Evolutionary conservation across 2,113 vertebrate genomes (phyloP).

Genomic region (Microtus oregoni): DNA sequence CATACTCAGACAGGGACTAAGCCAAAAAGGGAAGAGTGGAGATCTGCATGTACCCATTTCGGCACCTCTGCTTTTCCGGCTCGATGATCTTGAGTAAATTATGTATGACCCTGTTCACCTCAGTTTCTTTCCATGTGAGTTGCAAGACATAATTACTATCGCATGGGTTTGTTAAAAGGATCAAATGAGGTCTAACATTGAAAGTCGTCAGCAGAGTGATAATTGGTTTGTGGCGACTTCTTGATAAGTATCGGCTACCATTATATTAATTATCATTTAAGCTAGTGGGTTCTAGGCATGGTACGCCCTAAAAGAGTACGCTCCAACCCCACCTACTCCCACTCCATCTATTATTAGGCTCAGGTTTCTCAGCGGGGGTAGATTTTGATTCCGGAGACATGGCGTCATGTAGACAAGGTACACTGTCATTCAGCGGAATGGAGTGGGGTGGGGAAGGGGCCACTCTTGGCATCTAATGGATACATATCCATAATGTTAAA

Average conservation of each 20-base stretch:
- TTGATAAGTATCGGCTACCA: constrained; percentile 21
- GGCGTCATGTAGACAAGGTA: background rate
- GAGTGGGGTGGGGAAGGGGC: background rate
- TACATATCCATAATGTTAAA: background rate
- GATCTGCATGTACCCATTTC: background rate
- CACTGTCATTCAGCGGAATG: background rate
- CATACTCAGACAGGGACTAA: background rate
- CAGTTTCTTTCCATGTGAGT: constrained; percentile 43
- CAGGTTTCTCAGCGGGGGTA: background rate
- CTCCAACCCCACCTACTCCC: too few relatives aligned
- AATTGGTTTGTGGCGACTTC: constrained; percentile 28
- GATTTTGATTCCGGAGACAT: background rate
- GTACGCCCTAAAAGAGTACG: background rate
- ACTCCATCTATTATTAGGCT: background rate
- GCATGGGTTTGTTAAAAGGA: constrained; percentile 12
- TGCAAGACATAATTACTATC: background rate
- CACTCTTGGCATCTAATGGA: background rate
- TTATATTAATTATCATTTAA: constrained; percentile 43
- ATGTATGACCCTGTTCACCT: background rate
- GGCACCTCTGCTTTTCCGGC: background rate
- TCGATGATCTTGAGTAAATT: background rate
- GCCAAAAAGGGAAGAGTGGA: background rate
- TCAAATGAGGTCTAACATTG: constrained; percentile 51
- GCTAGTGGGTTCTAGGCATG: background rate
- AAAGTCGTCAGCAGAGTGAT: constrained; percentile 25